Conservation (phyloP, 2,113 vertebrate species). For the Rattus rattus region DNA sequence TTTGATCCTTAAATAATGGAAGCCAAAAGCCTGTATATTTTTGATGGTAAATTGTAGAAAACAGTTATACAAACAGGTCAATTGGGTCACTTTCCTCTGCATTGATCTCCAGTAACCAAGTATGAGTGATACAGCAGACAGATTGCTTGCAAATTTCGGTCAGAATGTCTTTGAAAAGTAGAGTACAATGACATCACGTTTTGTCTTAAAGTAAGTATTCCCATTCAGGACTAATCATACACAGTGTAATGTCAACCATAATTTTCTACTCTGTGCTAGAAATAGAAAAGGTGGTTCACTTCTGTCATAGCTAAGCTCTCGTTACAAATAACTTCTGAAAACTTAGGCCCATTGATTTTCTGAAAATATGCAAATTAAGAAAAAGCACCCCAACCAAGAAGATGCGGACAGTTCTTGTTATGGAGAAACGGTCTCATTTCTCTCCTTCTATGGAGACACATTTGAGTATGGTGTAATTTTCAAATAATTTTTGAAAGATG, state of each 20-base stretch:
- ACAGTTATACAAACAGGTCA: not conserved
- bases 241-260: not conserved
- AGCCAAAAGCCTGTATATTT: not conserved
- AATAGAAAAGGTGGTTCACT: not conserved
- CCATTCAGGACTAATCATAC: not conserved
- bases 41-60: not conserved
- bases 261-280: not conserved
- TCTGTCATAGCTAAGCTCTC: not conserved
- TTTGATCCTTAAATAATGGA: not conserved
- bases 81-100: not conserved
- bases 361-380: not conserved
- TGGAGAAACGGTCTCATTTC: not conserved
- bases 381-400: not conserved
- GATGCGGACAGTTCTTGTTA: not conserved
- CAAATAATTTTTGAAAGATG: not conserved
- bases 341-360: slow-evolving; percentile 2
- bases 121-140: not conserved
- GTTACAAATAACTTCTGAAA: not conserved
- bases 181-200: not conserved
- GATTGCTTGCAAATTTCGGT: not conserved
- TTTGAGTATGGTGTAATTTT: not conserved
- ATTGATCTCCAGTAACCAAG: not conserved
- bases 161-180: not conserved
- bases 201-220: not conserved
- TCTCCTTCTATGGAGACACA: not conserved